These are phyloP conservation scores for Parthenolecanium corni DNA, from an alignment of 2,888 invertebrate genomes.

Conservation along the genomic window DNA sequence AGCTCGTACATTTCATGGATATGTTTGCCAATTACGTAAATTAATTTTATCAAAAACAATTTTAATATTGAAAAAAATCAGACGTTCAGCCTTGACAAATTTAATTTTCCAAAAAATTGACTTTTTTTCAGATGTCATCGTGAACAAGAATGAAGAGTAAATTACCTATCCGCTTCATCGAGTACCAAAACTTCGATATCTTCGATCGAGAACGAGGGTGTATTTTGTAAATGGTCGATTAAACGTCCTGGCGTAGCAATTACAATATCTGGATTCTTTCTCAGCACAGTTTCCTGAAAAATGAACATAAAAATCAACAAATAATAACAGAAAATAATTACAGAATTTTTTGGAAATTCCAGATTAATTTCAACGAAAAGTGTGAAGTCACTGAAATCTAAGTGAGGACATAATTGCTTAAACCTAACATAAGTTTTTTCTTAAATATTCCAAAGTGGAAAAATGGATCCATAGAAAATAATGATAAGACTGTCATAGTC, in stretches of 20 bases:
- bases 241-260: slow-evolving; percentile 97
- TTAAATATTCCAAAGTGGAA: too few relatives aligned
- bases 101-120: neutral
- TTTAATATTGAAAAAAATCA: neutral
- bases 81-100: neutral
- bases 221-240: slow-evolving; percentile 92
- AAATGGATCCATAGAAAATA: too few relatives aligned
- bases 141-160: too few relatives aligned
- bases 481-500: too few relatives aligned
- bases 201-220: slow-evolving; percentile 79
- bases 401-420: too few relatives aligned
- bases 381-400: too few relatives aligned
- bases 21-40: too few relatives aligned
- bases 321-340: neutral
- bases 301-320: neutral
- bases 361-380: too few relatives aligned
- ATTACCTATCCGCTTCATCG: slow-evolving; percentile 54
- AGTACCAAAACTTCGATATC: slow-evolving; percentile 73
- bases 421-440: too few relatives aligned
- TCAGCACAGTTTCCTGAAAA: slow-evolving; percentile 58
- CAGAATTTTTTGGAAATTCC: too few relatives aligned
- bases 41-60: too few relatives aligned
- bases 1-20: too few relatives aligned
- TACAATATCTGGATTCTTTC: slow-evolving; percentile 88
- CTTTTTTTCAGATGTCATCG: neutral